These are phyloP conservation scores for Drosophila parvula DNA, from an alignment of 1,140 invertebrate genomes.

Conservation along the genomic window DNA sequence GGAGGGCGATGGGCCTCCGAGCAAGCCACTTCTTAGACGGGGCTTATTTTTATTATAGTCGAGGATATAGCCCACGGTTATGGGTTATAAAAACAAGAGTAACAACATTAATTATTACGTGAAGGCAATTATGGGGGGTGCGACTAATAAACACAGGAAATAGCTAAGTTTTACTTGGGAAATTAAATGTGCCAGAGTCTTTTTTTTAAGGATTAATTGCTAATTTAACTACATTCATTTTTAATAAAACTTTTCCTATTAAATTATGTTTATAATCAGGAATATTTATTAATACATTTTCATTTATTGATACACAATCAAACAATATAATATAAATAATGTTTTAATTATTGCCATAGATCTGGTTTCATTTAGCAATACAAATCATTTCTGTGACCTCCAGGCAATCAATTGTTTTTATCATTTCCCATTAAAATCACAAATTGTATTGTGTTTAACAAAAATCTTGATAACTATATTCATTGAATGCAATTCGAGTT, in stretches of 20 bases:
- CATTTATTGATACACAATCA: too few relatives aligned
- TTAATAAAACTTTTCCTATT: background rate
- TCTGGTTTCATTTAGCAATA: background rate
- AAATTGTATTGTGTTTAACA: background rate
- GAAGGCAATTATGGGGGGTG: conserved; percentile 17
- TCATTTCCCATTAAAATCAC: background rate
- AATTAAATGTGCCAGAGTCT: background rate
- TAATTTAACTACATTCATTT: background rate
- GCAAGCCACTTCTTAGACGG: conserved; percentile 8
- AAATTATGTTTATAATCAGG: background rate
- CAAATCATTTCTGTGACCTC: background rate
- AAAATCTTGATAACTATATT: background rate
- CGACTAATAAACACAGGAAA: conserved; percentile 17
- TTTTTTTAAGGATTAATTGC: background rate
- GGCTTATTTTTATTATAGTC: conserved; percentile 34
- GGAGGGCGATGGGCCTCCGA: conserved; percentile 19
- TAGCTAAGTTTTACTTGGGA: background rate
- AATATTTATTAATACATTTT: background rate
- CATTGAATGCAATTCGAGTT: conserved; percentile 1
- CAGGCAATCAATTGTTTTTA: background rate
- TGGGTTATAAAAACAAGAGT: conserved; percentile 46
- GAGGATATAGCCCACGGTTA: conserved; percentile 25
- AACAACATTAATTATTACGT: conserved; percentile 39
- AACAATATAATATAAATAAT: background rate
- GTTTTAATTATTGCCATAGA: background rate